Evolutionary conservation across 2,888 invertebrate genomes (phyloP), one percentile per base, ranked within the genome.

Genomic region (Leucania comma): DNA sequence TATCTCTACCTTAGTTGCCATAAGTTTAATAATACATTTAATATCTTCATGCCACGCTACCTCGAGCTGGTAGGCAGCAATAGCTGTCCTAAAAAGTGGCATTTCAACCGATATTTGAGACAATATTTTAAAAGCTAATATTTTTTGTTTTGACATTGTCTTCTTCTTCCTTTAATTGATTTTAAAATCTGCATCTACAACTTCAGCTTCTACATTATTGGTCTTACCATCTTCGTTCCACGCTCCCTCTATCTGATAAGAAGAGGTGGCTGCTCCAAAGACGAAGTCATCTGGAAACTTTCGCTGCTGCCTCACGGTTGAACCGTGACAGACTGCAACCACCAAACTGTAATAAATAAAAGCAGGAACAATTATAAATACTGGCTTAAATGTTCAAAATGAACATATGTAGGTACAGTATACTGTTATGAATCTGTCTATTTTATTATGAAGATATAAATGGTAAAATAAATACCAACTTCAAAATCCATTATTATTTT

Each of bases 191-290:
- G n/a, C n/a, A n/a, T n/a, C n/a, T n/a, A n/a, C n/a, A n/a, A n/a
- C n/a, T n/a, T 38, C 42, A 17, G 5, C 22, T 5, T 42, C 42
- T 20, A 4, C 6, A 20, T 42, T 42, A 17, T 42, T 42, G 0
- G 51, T 26, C 38, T 57, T 57, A 57, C 91, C 90, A 81, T 90
- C 90, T 53, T 82, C 86, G 68, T 90, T 72, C 91, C 90, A 91
- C 42, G 78, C 91, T 22, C 91, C 91, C 61, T 91, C 90, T 9
- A 91, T 89, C 76, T 91, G 92, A 74, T 91, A 91, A 0, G 92
- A 84, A 0, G 92, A 89, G 0, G 92, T 92, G 12, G 91, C 90
- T n/a, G 88, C 82, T 0, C 92, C 92, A 24, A 92, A 90, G 1
- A 90, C 51, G 72, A 92, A 92, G 64, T 90, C 88, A 38, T 58